Evolutionary conservation across 2,888 invertebrate species (phyloP).

Genomic region (Nipponacmea schrenckii): DNA sequence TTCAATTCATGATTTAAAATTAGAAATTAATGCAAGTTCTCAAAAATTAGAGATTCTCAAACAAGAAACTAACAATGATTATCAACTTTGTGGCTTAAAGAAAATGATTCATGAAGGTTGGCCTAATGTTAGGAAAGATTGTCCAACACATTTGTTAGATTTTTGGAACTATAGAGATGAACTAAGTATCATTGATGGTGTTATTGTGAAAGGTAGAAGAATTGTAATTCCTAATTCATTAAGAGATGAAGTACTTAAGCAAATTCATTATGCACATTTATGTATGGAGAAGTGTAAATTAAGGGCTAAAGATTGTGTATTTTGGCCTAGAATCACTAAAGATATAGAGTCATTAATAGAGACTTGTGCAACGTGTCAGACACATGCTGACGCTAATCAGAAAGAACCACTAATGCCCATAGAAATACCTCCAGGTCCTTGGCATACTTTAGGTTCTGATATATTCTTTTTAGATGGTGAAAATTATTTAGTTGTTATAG

Average conservation of each 20-base stretch:
- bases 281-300: constrained; percentile 3
- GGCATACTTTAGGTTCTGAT: neutral
- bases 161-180: constrained; percentile 5
- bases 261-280: constrained; percentile 6
- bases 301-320: neutral
- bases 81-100: neutral
- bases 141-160: constrained; percentile 3
- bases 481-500: neutral
- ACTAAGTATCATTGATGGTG: neutral
- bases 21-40: neutral
- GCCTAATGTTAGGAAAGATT: neutral
- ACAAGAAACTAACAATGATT: constrained; percentile 2
- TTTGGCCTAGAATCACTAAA: neutral
- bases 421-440: neutral
- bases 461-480: constrained; percentile 4
- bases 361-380: neutral
- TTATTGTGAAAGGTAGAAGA: neutral
- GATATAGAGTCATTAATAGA: neutral
- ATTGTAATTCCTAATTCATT: neutral
- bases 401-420: neutral
- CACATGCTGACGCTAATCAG: neutral
- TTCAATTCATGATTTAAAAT: neutral
- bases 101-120: neutral
- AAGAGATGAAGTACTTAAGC: neutral
- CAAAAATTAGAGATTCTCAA: neutral